Percentiles rank a stretch among this genome's conserved stretches.
Conservation (phyloP, 2,113 vertebrate genomes). For the Dipodomys stephensi region DNA sequence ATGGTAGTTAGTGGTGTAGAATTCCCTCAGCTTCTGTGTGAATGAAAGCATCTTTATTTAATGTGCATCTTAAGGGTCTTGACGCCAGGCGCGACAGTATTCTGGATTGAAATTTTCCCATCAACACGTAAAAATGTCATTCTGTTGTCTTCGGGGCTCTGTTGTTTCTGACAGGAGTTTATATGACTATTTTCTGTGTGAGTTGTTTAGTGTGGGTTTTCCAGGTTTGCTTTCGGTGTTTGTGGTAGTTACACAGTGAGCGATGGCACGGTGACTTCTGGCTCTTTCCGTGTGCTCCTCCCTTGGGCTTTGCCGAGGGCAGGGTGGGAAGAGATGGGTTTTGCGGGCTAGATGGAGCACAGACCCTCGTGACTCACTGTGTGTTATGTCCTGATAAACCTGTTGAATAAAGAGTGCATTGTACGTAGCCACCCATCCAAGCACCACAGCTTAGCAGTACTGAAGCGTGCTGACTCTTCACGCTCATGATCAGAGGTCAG, state of each 20-base stretch:
- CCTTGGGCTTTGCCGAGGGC: not conserved
- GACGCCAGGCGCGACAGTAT: no score
- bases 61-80: not conserved
- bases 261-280: not conserved
- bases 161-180: not conserved
- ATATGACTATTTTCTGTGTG: not conserved
- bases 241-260: not conserved
- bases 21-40: not conserved
- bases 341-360: not conserved
- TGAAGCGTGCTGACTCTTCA: not conserved
- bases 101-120: not conserved
- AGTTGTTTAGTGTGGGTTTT: not conserved
- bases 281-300: no score
- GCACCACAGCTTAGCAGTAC: no score
- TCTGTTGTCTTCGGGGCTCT: not conserved
- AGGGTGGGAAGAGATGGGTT: not conserved
- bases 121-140: not conserved
- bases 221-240: not conserved
- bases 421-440: no score
- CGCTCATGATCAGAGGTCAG: not conserved
- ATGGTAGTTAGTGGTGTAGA: not conserved
- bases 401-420: no score
- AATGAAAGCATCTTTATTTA: not conserved
- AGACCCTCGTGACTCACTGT: no score
- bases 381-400: no score